Base-by-base conservation (phyloP, 2,888 invertebrate genomes). In the Emmelina monodactyla region DNA sequence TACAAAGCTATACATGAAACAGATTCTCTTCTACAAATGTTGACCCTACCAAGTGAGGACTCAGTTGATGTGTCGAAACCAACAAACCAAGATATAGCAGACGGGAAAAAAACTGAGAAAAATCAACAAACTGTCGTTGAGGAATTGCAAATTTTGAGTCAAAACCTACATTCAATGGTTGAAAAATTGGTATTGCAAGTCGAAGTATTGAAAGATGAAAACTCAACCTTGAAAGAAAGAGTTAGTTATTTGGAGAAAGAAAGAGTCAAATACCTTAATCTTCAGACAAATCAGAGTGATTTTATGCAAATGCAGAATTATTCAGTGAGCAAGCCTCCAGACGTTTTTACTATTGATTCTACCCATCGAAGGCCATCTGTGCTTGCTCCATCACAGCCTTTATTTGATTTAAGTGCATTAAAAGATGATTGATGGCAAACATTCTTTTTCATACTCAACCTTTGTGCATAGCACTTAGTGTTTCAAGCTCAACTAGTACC, bases 1-100 rank as follows among this genome's bases (percentile, higher is more conserved):
- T 86, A 83, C 51, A 81, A 70, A 60, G 84, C 85, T 14, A 85
- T 89, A 47, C 85, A 87, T 51, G 86, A 87, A 51, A 84, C 86
- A n/a, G 88, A 88, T 53, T 84, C 84, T 31, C 62, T 87, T 32
- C 59, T 87, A 33, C 69, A 72, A 22, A 55, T 68, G 31, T 60
- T 85, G 40, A 45, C 57, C 32, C 60, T 49, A 44, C 62, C 51
- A 41, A 58, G 51, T 49, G 59, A 53, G 53, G 29, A 12, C 12
- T 7, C 12, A 14, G 9, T 13, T 11, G 4, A 4, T 12, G 4
- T 13, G 3, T 28, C 28, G n/a, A 5, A 19, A 9, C 5, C 5
- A 19, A 19, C 15, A 12, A 31, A 15, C 6, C 28, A 15, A 14
- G 63, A 66, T 49, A 44, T 52, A 7, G 42, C 50, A 19, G 63